Base-by-base conservation (phyloP, 2,888 invertebrate species). In the Nomada ferruginata region DNA sequence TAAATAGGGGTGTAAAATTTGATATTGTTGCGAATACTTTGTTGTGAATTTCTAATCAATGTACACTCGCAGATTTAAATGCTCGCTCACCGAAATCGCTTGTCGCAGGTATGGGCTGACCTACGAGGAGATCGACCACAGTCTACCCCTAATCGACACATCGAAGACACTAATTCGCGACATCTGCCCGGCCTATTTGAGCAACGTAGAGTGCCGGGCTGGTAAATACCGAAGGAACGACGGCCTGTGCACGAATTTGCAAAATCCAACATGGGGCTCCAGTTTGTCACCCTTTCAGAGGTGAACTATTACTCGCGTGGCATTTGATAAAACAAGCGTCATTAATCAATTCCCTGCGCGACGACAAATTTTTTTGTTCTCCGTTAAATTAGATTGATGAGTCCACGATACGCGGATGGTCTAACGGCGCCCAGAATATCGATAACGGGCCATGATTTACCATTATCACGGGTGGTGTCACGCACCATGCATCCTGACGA, bases 401-500 rank as follows among this genome's bases (percentile, higher is more conserved):
- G 2, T 2, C 98, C 98, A 0, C 95, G 97, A 0, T 98, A 97
- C 93, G 95, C 97, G 36, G 98, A 98, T 91, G 97, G 97, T 18
- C 96, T 98, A 93, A 96, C 96, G 90, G 95, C 97, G 0, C 98
- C 98, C 0, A 96, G 98, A 80, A 96, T 97, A 85, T 96, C 97
- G 23, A 95, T 96, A 79, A 96, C 97, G 18, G 97, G 98, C 2
- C 96, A 95, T 76, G 95, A 96, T 82, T 94, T 98, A 84, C 98
- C 98, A 0, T 95, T 96, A 78, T 96, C 98, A 0, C 96, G 98
- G 61, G 95, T 98, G 61, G 98, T 98, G 23, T 98, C 98, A 23
- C 96, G 98, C 70, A 97, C 97, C 55, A 97, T 98, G 96, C 98
- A 98, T 94, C 97, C 98, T 53, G 98, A 98, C 91, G 97, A 98